Percentiles rank a stretch among this genome's conserved stretches.
Evolutionary conservation across 2,113 vertebrate genomes (phyloP).

Genomic region (Xyliphius kryptos): DNA sequence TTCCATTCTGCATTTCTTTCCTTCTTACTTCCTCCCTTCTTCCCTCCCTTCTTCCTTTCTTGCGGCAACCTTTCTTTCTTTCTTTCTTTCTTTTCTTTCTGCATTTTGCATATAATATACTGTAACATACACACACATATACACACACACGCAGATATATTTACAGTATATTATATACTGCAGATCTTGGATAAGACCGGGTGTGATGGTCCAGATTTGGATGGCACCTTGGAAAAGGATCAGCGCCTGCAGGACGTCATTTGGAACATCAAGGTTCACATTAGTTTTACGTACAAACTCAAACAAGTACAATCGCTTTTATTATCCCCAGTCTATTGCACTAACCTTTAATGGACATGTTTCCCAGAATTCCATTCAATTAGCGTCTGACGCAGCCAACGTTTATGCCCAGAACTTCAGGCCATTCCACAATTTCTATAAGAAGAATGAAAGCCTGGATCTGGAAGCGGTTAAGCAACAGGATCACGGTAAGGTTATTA

Average conservation of each 20-base stretch:
- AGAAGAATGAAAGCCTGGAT: conserved; percentile 75
- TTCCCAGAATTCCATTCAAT: conserved; percentile 62
- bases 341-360: not conserved
- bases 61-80: no score
- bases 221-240: conserved; percentile 68
- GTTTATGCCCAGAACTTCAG: conserved; percentile 69
- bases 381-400: conserved; percentile 66
- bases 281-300: not conserved
- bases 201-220: conserved; percentile 61
- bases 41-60: no score
- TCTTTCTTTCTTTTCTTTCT: no score
- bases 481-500: conserved; percentile 63
- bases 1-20: no score
- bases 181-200: conserved; percentile 57
- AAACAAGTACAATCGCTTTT: not conserved
- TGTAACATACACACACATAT: no score
- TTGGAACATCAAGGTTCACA: conserved; percentile 66
- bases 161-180: no score
- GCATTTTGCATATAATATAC: no score
- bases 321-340: not conserved
- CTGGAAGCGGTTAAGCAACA: conserved; percentile 59
- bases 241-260: conserved; percentile 59
- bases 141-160: no score
- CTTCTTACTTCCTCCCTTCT: no score
- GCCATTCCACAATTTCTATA: conserved; percentile 66